Conservation (phyloP, 1,140 invertebrate species). For the Drosophila tsacasi region DNA sequence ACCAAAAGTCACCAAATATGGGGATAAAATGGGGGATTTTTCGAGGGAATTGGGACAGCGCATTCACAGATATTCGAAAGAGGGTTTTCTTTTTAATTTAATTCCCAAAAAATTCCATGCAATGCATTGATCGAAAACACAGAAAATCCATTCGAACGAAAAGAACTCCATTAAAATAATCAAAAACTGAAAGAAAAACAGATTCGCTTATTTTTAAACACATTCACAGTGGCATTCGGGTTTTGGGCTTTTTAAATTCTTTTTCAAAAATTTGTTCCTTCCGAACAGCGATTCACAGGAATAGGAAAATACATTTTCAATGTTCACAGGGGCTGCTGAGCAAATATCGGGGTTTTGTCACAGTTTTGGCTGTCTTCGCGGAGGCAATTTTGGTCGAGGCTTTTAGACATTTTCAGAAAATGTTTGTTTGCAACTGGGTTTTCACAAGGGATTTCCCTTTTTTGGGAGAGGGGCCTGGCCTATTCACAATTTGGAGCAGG, state of each 20-base stretch:
- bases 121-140: conserved; percentile 20
- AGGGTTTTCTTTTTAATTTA: conserved; percentile 23
- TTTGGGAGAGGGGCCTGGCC: conserved; percentile 10
- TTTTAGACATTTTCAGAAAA: conserved; percentile 73
- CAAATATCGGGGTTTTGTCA: conserved; percentile 33
- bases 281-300: conserved; percentile 55
- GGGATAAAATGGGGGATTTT: background rate
- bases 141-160: conserved; percentile 13
- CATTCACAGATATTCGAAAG: conserved; percentile 30
- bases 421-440: conserved; percentile 48
- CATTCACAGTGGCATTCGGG: conserved; percentile 60
- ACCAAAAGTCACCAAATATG: conserved; percentile 67
- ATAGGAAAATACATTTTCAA: conserved; percentile 35
- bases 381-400: conserved; percentile 60
- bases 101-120: conserved; percentile 34
- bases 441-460: conserved; percentile 11
- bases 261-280: conserved; percentile 63
- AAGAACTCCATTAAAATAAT: conserved; percentile 7
- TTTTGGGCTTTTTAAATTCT: conserved; percentile 43
- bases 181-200: background rate
- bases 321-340: conserved; percentile 4
- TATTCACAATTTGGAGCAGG: conserved; percentile 38
- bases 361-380: conserved; percentile 62
- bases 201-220: conserved; percentile 28
- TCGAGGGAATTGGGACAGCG: background rate